A percentile compares a stretch with the other conserved stretches of the same genome.
Evolutionary conservation across 2,888 invertebrate species (phyloP).

Genomic region (Chelonus formosanus): DNA sequence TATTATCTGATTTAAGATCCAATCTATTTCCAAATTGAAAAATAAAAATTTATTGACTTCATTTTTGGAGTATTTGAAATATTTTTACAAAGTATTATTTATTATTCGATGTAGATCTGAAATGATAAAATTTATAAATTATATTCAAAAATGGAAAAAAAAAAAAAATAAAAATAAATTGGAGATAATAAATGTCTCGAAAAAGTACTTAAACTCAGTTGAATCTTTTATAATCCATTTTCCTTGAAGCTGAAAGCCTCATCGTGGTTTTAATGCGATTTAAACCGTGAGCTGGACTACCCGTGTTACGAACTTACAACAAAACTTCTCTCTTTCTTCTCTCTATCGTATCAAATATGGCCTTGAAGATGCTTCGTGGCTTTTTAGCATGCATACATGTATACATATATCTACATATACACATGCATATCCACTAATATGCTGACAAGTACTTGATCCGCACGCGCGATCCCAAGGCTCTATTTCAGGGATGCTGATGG

Average conservation of each 20-base stretch:
- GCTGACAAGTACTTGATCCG: conserved; percentile 15
- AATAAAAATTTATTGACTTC: neutral
- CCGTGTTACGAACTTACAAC: conserved; percentile 49
- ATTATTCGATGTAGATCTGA: no score
- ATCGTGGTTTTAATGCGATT: conserved; percentile 55
- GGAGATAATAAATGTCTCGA: conserved; percentile 15
- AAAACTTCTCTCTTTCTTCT: conserved; percentile 17
- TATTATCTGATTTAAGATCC: no score
- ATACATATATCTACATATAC: conserved; percentile 16
- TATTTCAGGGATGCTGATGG: conserved; percentile 26
- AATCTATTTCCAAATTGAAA: neutral
- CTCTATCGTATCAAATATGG: conserved; percentile 25
- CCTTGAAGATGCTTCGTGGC: conserved; percentile 33
- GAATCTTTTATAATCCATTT: conserved; percentile 31
- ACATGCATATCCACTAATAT: conserved; percentile 17
- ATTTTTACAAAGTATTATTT: no score
- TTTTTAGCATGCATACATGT: conserved; percentile 22
- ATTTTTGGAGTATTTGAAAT: neutral
- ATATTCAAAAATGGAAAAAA: no score
- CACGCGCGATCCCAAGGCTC: conserved; percentile 23
- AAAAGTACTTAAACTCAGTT: conserved; percentile 27
- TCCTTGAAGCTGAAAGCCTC: conserved; percentile 39
- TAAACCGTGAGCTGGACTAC: conserved; percentile 49
- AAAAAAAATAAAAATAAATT: neutral
- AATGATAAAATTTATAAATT: no score